phyloP scores from a whole-genome alignment of 1,140 invertebrate species.

The Coptotermes formosanus region DNA sequence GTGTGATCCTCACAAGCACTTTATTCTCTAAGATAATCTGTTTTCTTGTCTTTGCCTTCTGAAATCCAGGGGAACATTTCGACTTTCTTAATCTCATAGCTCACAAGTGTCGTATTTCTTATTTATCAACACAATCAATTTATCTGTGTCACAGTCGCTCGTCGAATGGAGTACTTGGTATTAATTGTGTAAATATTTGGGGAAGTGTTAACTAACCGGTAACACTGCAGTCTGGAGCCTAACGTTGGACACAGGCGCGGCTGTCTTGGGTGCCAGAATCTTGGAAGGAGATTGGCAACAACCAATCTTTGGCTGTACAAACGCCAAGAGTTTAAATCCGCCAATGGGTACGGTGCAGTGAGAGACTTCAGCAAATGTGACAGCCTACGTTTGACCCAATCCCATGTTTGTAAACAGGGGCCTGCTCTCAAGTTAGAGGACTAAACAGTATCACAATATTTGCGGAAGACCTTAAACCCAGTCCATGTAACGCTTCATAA shows the following conservation, averaged over 20 bases:
- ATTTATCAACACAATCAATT: no score
- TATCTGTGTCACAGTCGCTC: no score
- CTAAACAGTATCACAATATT: background rate
- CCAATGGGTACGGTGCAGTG: background rate
- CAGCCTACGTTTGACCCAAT: background rate
- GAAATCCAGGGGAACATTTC: no score
- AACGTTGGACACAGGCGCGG: background rate
- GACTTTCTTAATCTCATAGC: no score
- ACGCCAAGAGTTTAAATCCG: background rate
- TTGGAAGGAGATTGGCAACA: background rate
- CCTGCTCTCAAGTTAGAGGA: background rate
- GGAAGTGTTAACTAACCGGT: no score
- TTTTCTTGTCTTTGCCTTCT: no score
- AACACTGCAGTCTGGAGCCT: background rate
- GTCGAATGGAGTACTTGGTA: no score
- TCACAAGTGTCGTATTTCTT: no score
- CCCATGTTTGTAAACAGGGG: conserved; percentile 1
- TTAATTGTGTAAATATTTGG: no score
- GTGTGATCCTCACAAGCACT: no score
- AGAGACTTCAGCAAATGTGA: background rate
- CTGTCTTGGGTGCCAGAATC: background rate
- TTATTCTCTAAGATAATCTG: no score
- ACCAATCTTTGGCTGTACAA: background rate
- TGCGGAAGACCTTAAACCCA: background rate
- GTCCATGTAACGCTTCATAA: background rate